Percentiles rank a stretch among this genome's conserved stretches.
Conservation (phyloP, 1,140 invertebrate species). For the Hesperophylax magnus region DNA sequence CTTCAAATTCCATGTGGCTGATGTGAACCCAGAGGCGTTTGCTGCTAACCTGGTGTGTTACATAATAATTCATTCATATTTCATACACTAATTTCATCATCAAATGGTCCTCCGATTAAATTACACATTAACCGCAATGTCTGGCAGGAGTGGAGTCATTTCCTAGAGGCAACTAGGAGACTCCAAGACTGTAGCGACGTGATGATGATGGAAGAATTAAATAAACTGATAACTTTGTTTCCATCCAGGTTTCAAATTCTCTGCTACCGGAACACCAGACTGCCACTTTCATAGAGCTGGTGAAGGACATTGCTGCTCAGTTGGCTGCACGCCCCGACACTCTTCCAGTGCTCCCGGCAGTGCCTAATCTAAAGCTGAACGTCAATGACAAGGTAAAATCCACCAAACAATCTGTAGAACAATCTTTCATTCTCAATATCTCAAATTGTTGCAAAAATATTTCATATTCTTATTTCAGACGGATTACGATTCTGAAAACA, state of each 20-base stretch:
- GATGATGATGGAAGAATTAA: too few relatives aligned
- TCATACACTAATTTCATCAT: too few relatives aligned
- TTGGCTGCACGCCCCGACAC: conserved; percentile 83
- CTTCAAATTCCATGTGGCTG: conserved; percentile 93
- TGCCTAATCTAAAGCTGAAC: conserved; percentile 61
- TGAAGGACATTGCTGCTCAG: conserved; percentile 88
- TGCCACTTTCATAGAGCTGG: conserved; percentile 85
- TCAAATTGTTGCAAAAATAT: too few relatives aligned
- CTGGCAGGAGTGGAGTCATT: too few relatives aligned
- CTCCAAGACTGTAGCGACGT: too few relatives aligned
- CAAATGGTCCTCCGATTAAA: too few relatives aligned
- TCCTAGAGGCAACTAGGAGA: too few relatives aligned
- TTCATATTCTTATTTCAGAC: conserved; percentile 46
- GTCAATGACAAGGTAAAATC: conserved; percentile 65
- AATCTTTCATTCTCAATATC: too few relatives aligned
- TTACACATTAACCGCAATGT: too few relatives aligned
- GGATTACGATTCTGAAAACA: conserved; percentile 69
- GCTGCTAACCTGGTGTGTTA: conserved; percentile 86
- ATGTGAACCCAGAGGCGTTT: conserved; percentile 91
- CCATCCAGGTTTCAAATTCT: conserved; percentile 82
- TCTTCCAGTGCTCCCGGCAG: conserved; percentile 75
- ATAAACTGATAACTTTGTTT: neutral
- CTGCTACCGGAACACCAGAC: conserved; percentile 86
- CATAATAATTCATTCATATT: too few relatives aligned
- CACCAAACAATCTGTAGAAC: too few relatives aligned